Evolutionary conservation across 2,888 invertebrate species (phyloP).

Genomic region (Keiferia lycopersicella): DNA sequence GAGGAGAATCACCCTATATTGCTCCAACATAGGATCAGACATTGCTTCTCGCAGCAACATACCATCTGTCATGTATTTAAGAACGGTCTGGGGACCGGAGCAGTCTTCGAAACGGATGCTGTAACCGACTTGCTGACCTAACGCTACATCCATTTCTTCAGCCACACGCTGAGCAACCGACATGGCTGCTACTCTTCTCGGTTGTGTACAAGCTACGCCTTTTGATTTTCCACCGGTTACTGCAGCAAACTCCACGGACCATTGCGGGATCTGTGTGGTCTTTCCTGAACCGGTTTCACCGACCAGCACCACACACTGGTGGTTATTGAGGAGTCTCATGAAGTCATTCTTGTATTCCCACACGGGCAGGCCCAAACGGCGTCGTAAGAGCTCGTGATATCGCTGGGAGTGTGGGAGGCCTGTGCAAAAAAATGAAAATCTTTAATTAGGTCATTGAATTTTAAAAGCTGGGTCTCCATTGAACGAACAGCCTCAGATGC

Average conservation of each 20-base stretch:
- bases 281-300: conserved; percentile 99
- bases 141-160: conserved; percentile 98
- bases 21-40: conserved; percentile 98
- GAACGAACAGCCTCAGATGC: no score
- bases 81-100: conserved; percentile 94
- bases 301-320: conserved; percentile 97
- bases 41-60: conserved; percentile 99
- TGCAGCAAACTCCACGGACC: conserved; percentile 73
- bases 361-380: conserved; percentile 95
- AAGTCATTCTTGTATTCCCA: conserved; percentile 99
- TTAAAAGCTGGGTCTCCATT: no score
- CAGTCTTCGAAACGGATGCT: conserved; percentile 99
- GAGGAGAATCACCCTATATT: conserved; percentile 96
- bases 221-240: conserved; percentile 63
- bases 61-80: conserved; percentile 99
- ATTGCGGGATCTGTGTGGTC: conserved; percentile 98
- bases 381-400: conserved; percentile 93
- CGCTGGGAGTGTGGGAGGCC: conserved; percentile 92
- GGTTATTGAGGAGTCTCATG: conserved; percentile 94
- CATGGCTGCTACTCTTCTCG: conserved; percentile 99
- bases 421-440: conserved; percentile 35
- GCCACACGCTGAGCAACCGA: conserved; percentile 99
- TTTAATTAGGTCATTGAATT: no score
- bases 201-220: conserved; percentile 96
- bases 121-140: conserved; percentile 82